These are phyloP conservation scores for Intellagama lesueurii DNA, from an alignment of 2,797 vertebrate genomes.

Conservation along the genomic window DNA sequence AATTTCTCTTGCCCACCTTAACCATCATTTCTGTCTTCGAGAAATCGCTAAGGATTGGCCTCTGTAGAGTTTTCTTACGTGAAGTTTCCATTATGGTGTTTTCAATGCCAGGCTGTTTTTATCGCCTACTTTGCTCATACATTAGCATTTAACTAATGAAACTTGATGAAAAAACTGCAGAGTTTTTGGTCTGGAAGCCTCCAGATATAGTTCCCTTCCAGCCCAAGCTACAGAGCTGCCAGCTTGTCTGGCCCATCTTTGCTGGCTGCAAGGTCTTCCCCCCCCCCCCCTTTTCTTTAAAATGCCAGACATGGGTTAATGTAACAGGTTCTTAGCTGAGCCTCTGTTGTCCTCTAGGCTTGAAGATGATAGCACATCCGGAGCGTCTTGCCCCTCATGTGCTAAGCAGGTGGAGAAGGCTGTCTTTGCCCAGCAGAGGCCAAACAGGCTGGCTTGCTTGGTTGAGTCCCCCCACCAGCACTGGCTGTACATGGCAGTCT, in stretches of 20 bases:
- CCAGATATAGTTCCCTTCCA: too few relatives aligned
- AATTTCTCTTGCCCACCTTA: too few relatives aligned
- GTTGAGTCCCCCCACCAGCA: neutral
- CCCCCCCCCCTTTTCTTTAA: too few relatives aligned
- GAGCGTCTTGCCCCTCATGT: neutral
- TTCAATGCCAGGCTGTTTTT: neutral
- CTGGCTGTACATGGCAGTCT: neutral
- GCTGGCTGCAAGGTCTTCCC: too few relatives aligned
- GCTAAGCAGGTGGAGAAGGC: slow-evolving; percentile 8
- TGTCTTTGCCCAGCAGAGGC: neutral
- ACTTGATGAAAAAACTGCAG: too few relatives aligned
- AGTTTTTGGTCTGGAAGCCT: too few relatives aligned
- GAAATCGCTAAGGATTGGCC: too few relatives aligned
- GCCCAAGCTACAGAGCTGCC: neutral
- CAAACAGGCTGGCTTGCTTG: neutral
- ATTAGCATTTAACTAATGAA: too few relatives aligned
- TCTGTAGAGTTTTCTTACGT: too few relatives aligned
- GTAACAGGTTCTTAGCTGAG: neutral
- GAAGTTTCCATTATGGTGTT: neutral
- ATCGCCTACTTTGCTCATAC: neutral
- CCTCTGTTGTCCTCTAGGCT: too few relatives aligned
- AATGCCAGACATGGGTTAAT: neutral
- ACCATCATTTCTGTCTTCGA: too few relatives aligned
- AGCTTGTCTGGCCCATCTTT: neutral
- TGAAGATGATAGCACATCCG: too few relatives aligned